Conservation (phyloP, 2,113 vertebrate genomes). For the Odocoileus hemionus region DNA sequence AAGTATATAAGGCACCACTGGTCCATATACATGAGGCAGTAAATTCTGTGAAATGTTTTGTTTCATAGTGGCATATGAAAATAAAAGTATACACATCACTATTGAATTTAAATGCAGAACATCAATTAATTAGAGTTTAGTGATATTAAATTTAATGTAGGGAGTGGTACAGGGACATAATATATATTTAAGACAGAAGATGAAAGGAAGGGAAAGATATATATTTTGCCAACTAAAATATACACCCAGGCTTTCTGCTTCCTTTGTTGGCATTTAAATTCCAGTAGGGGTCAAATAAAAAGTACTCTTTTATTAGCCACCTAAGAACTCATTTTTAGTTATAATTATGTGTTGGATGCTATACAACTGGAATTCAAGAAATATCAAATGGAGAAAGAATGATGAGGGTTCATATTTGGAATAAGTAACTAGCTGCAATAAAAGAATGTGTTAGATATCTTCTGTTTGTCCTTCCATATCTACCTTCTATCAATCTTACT, state of each 20-base stretch:
- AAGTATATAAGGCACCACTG: background rate
- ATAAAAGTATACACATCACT: background rate
- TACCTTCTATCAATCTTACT: background rate
- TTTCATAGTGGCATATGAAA: background rate
- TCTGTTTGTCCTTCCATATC: background rate
- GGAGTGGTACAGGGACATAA: background rate
- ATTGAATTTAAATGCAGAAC: constrained; percentile 14
- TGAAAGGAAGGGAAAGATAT: background rate
- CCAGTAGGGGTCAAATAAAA: background rate
- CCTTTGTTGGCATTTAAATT: background rate
- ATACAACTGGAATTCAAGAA: constrained; percentile 15
- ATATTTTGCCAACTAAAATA: background rate
- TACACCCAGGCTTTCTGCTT: background rate
- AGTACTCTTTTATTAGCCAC: background rate
- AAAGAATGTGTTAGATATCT: background rate
- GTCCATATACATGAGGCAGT: background rate
- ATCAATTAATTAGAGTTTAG: constrained; percentile 5
- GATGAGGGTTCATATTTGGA: background rate
- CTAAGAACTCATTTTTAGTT: background rate
- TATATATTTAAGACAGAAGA: background rate
- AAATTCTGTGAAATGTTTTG: background rate
- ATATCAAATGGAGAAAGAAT: background rate
- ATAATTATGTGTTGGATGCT: background rate
- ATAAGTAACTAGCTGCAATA: background rate
- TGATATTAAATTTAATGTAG: background rate